A percentile compares a stretch with the other conserved stretches of the same genome.
phyloP scores from a whole-genome alignment of 2,888 invertebrate genomes.

The Tetranychus truncatus region DNA sequence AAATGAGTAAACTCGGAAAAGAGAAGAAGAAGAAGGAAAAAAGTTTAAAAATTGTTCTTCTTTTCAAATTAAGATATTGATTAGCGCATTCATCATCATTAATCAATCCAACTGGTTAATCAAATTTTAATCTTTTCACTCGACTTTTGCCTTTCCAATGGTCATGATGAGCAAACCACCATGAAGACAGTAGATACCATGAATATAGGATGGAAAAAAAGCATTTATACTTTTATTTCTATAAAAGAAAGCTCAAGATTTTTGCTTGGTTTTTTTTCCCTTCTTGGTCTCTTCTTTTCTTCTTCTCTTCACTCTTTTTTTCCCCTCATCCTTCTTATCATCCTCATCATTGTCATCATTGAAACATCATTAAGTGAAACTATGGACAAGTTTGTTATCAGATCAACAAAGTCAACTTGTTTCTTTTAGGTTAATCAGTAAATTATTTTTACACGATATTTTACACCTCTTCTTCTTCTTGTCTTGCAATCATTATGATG shows the following conservation, averaged over 20 bases:
- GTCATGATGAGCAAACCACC: too few relatives aligned
- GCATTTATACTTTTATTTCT: too few relatives aligned
- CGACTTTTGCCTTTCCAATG: too few relatives aligned
- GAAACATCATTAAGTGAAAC: not conserved
- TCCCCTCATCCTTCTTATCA: not conserved
- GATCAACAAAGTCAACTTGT: not conserved
- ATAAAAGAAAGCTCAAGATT: too few relatives aligned
- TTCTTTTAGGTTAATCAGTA: not conserved
- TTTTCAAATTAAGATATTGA: too few relatives aligned
- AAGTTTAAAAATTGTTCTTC: not conserved
- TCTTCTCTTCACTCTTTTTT: not conserved
- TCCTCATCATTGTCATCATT: not conserved
- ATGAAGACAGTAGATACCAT: too few relatives aligned
- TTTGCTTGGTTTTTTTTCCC: not conserved
- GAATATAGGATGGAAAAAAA: too few relatives aligned
- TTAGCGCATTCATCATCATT: too few relatives aligned
- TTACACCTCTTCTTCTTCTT: too few relatives aligned
- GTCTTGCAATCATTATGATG: not conserved
- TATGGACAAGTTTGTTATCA: not conserved
- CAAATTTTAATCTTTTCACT: too few relatives aligned
- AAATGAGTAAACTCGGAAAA: too few relatives aligned
- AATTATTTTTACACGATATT: not conserved
- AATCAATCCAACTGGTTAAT: too few relatives aligned
- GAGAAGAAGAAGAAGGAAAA: not conserved
- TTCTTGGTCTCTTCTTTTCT: not conserved